These are phyloP conservation scores for Hormaphis cornu DNA, from an alignment of 1,140 invertebrate genomes.

Conservation along the genomic window DNA sequence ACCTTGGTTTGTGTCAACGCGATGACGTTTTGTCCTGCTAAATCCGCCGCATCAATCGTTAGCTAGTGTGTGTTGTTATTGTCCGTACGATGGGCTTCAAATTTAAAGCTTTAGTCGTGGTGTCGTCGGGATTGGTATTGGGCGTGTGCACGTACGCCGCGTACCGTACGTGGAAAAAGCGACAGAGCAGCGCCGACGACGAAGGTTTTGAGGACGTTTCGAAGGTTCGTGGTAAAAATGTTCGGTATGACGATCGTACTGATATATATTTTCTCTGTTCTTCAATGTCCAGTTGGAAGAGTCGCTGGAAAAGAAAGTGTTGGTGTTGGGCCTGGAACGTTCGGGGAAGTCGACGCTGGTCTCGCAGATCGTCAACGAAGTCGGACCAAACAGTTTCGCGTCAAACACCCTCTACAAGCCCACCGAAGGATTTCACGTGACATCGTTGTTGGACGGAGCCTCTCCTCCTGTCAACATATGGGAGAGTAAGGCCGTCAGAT, in stretches of 20 bases:
- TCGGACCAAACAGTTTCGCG: constrained; percentile 37
- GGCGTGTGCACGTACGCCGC: constrained; percentile 43
- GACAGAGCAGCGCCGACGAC: constrained; percentile 43
- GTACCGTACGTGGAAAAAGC: constrained; percentile 44
- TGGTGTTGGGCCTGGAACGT: constrained; percentile 43
- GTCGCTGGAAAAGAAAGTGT: constrained; percentile 42
- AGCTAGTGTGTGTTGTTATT: neutral
- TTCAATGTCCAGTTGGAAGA: constrained; percentile 41
- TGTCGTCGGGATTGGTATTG: constrained; percentile 33
- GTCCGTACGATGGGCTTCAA: constrained; percentile 24
- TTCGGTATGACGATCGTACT: neutral
- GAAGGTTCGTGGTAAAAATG: constrained; percentile 40
- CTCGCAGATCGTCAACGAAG: constrained; percentile 39
- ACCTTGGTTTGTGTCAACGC: constrained; percentile 1
- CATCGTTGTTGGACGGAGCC: constrained; percentile 40
- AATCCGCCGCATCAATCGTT: neutral
- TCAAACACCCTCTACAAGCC: constrained; percentile 37
- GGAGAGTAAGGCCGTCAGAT: constrained; percentile 33
- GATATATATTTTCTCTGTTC: neutral
- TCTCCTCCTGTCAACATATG: constrained; percentile 30
- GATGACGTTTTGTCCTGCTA: constrained; percentile 16
- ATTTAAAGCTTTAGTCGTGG: constrained; percentile 24
- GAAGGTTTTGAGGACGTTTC: constrained; percentile 46
- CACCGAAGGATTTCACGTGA: constrained; percentile 43
- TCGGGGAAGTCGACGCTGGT: constrained; percentile 45